These are phyloP conservation scores for Corythaixoides concolor DNA, from an alignment of 2,113 vertebrate genomes.

Conservation along the genomic window DNA sequence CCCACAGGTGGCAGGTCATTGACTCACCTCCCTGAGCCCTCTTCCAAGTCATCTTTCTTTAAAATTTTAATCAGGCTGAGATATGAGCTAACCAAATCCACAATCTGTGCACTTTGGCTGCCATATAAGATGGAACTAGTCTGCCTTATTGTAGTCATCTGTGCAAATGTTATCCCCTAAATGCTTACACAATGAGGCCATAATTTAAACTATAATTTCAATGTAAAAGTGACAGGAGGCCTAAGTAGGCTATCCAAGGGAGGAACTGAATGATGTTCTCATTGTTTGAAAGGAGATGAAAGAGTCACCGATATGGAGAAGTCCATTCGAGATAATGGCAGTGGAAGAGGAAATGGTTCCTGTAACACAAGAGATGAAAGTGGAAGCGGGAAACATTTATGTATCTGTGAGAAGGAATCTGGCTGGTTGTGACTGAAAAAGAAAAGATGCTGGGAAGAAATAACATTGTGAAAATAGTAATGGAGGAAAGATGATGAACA, in stretches of 20 bases:
- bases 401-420: neutral
- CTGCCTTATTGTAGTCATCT: conserved; percentile 1
- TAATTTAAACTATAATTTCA: conserved; percentile 16
- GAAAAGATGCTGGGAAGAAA: conserved; percentile 8
- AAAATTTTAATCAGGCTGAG: neutral
- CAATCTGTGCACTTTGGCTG: neutral
- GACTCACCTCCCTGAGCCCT: neutral
- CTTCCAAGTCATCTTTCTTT: neutral
- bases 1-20: neutral
- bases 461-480: neutral
- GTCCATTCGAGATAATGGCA: neutral
- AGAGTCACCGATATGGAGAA: conserved; percentile 11
- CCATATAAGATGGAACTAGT: neutral
- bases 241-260: neutral
- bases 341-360: conserved; percentile 47
- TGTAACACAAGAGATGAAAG: neutral
- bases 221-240: neutral
- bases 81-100: neutral
- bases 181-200: conserved; percentile 9
- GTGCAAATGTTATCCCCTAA: neutral
- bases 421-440: neutral
- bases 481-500: neutral
- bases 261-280: neutral
- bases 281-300: conserved; percentile 60
- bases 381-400: neutral